These are phyloP conservation scores for Cottus gobio DNA, from an alignment of 2,113 vertebrate genomes.

Conservation along the genomic window DNA sequence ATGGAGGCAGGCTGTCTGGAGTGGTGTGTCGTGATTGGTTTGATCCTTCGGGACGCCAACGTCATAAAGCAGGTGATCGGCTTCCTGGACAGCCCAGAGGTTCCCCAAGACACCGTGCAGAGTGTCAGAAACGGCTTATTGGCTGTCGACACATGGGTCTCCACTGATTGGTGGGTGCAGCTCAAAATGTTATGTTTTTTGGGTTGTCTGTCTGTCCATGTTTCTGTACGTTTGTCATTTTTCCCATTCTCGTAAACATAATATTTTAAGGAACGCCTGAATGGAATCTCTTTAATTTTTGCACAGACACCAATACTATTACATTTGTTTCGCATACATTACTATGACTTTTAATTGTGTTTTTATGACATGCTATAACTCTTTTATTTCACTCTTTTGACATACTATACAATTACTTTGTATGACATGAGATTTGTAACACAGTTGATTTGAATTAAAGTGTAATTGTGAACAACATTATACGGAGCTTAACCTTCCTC, in stretches of 20 bases:
- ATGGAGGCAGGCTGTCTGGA: constrained; percentile 97
- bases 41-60: constrained; percentile 92
- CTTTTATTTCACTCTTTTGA: too few species aligned
- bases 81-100: constrained; percentile 90
- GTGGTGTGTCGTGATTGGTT: constrained; percentile 94
- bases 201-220: too few species aligned
- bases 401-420: too few species aligned
- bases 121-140: constrained; percentile 88
- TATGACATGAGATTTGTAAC: background rate
- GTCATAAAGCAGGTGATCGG: constrained; percentile 92
- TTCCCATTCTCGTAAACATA: too few species aligned
- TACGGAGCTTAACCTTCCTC: background rate
- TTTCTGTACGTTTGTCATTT: too few species aligned
- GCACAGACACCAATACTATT: too few species aligned
- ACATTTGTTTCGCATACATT: background rate
- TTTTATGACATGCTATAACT: background rate
- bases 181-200: background rate
- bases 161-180: constrained; percentile 90
- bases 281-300: too few species aligned
- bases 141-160: constrained; percentile 92
- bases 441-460: background rate
- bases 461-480: background rate
- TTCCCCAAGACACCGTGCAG: constrained; percentile 89
- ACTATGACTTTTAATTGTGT: background rate
- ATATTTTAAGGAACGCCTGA: too few species aligned